These are phyloP conservation scores for Branchellion lobata DNA, from an alignment of 2,888 invertebrate genomes.

Conservation along the genomic window DNA sequence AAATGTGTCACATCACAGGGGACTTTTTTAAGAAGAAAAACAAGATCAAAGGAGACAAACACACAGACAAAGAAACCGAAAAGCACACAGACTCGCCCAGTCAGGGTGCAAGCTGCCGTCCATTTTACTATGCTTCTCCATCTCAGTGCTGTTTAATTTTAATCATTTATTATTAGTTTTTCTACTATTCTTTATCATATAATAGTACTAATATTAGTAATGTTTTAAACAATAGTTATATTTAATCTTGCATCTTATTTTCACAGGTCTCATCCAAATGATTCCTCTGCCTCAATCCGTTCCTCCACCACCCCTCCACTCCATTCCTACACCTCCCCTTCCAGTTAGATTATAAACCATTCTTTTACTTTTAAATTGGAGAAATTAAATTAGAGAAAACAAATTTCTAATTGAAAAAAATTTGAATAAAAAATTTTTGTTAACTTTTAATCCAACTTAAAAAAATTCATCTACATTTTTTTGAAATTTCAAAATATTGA, in stretches of 20 bases:
- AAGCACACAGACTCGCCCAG: background rate
- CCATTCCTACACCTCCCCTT: background rate
- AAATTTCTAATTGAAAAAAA: background rate
- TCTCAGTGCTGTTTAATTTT: too few relatives aligned
- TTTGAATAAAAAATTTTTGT: too few relatives aligned
- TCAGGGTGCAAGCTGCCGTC: background rate
- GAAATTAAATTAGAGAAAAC: background rate
- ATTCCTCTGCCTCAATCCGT: conserved; percentile 28
- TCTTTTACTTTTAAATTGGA: background rate
- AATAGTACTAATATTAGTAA: background rate
- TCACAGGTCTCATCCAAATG: conserved; percentile 31
- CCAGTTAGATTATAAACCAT: background rate
- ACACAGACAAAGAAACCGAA: background rate
- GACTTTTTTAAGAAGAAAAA: background rate
- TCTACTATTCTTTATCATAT: too few relatives aligned
- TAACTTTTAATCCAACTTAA: too few relatives aligned
- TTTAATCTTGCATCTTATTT: background rate
- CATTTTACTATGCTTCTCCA: too few relatives aligned
- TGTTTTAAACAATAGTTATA: background rate
- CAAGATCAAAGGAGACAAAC: background rate
- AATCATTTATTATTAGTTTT: too few relatives aligned
- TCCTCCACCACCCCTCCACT: background rate
- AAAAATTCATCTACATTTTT: background rate
- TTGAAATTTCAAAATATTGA: background rate
- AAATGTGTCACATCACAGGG: background rate